A percentile compares a stretch with the other conserved stretches of the same genome.
Evolutionary conservation across 2,113 vertebrate genomes (phyloP).

Genomic region (Okapia johnstoni): DNA sequence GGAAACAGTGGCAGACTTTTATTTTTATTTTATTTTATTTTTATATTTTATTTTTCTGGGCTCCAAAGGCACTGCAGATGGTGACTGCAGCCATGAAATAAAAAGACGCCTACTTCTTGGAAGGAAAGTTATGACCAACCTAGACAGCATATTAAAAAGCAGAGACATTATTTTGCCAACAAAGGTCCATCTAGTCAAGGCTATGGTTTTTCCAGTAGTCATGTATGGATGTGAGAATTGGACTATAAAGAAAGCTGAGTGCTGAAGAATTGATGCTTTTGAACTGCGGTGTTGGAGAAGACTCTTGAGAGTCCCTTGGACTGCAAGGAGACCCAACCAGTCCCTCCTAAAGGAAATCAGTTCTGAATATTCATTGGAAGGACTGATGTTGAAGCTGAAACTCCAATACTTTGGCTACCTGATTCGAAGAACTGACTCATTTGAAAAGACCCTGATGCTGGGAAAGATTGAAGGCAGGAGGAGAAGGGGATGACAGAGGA

Average conservation of each 20-base stretch:
- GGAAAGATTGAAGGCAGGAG: neutral
- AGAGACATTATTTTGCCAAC: neutral
- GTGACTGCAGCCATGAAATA: neutral
- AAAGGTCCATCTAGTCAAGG: neutral
- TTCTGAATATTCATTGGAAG: neutral
- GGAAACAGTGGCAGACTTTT: neutral
- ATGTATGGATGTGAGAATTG: neutral
- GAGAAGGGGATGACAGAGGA: neutral
- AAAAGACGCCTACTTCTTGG: neutral
- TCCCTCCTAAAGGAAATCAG: neutral
- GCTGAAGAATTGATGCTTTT: neutral
- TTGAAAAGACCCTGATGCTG: neutral
- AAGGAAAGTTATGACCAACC: neutral
- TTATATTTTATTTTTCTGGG: fast-evolving
- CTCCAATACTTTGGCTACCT: neutral
- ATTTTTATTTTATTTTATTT: too few species aligned
- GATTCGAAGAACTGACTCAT: neutral
- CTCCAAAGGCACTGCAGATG: neutral
- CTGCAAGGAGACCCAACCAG: neutral
- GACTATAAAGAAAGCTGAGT: neutral
- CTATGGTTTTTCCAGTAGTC: neutral
- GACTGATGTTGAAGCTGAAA: neutral
- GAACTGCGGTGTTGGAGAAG: neutral
- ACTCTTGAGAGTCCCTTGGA: neutral
- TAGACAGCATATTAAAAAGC: neutral